Conservation (phyloP, 2,113 vertebrate species). For the Rhynchopsitta pachyrhyncha region DNA sequence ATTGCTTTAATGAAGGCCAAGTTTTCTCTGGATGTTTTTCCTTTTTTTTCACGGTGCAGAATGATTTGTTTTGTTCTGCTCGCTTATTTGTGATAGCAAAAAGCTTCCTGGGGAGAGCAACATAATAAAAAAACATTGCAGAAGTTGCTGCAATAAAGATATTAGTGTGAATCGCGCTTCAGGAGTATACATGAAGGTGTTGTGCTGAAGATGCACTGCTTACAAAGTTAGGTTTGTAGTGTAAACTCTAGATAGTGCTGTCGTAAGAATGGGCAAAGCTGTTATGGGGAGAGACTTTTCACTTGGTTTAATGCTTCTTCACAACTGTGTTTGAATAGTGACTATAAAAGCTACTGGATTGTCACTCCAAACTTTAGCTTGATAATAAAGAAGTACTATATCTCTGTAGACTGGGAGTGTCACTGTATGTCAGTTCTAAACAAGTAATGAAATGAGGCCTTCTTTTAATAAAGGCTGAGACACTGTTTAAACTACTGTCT, state of each 20-base stretch:
- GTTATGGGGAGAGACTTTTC: rapidly evolving
- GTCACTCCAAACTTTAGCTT: not conserved
- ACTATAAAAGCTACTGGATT: not conserved
- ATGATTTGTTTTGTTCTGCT: not conserved
- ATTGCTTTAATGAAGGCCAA: not conserved
- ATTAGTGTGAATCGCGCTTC: not conserved
- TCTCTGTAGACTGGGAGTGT: not conserved
- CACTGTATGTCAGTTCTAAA: not conserved
- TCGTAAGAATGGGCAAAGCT: not conserved
- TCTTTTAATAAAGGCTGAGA: not conserved
- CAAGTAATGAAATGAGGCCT: not conserved
- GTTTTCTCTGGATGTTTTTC: too few species aligned
- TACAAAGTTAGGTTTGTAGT: not conserved
- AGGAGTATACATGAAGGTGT: not conserved
- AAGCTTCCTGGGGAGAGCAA: not conserved
- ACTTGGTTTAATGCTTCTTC: not conserved
- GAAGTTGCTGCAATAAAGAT: not conserved
- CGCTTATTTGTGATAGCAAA: not conserved
- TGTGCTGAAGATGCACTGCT: not conserved
- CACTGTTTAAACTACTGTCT: not conserved
- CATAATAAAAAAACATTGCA: not conserved
- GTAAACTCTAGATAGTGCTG: not conserved
- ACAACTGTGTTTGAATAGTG: not conserved
- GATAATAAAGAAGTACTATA: not conserved
- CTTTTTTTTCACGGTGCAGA: not conserved